Conservation (phyloP, 2,888 invertebrate species). For the Mylabris sibirica region DNA sequence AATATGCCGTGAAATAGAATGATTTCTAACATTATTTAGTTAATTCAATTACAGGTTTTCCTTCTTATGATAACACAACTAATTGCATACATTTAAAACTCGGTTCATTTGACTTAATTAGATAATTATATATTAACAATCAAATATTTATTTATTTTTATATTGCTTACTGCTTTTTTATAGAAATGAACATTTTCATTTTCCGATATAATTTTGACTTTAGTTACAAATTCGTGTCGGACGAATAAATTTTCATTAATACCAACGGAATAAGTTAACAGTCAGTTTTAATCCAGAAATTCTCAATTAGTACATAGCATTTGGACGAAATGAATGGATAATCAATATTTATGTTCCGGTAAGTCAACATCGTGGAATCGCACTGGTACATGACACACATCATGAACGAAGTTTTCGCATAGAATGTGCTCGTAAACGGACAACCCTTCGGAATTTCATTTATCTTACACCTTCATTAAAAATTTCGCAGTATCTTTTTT, state of each 20-base stretch:
- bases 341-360: constrained; percentile 41
- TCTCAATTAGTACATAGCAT: constrained; percentile 41
- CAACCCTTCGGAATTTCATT: background rate
- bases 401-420: constrained; percentile 22
- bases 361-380: constrained; percentile 36
- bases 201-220: background rate
- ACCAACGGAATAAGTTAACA: constrained; percentile 30
- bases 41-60: background rate
- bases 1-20: background rate
- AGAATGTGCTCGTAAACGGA: background rate
- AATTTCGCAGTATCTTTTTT: background rate
- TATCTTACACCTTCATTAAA: background rate
- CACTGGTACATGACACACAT: constrained; percentile 37
- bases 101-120: background rate
- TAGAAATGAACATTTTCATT: background rate
- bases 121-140: background rate
- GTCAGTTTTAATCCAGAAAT: constrained; percentile 38
- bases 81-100: background rate
- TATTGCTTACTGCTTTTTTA: background rate
- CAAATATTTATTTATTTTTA: background rate
- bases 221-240: background rate
- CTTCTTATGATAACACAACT: background rate
- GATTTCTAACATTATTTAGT: background rate
- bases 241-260: constrained; percentile 35
- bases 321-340: constrained; percentile 39